Conservation (phyloP, 2,113 vertebrate species). For the Anolis carolinensis region DNA sequence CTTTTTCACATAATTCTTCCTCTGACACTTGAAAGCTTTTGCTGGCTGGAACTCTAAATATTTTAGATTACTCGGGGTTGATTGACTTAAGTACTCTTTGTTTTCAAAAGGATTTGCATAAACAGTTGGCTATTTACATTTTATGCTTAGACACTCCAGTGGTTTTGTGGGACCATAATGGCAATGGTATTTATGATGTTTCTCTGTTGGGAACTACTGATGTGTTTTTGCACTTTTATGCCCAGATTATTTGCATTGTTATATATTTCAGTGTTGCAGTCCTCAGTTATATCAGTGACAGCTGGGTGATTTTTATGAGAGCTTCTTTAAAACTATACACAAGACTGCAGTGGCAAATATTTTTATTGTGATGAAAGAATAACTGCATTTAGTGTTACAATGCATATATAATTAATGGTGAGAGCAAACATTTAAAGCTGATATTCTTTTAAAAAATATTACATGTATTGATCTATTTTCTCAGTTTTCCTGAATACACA, state of each 20-base stretch:
- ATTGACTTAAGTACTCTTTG: neutral
- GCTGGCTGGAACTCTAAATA: neutral
- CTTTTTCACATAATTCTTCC: neutral
- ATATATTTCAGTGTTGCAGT: neutral
- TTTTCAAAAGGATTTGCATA: neutral
- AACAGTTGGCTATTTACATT: neutral
- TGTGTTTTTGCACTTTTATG: neutral
- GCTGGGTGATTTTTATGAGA: neutral
- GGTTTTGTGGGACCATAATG: neutral
- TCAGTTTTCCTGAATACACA: conserved; percentile 17
- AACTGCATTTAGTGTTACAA: conserved; percentile 17
- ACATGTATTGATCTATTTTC: conserved; percentile 25
- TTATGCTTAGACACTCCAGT: neutral
- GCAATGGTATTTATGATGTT: neutral
- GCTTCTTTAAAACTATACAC: neutral
- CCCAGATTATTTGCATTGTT: conserved; percentile 1
- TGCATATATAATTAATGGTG: conserved; percentile 25
- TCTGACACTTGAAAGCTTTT: neutral
- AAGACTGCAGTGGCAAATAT: neutral
- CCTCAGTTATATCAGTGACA: neutral
- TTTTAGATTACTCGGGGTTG: neutral
- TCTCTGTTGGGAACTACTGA: neutral
- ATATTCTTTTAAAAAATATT: conserved; percentile 62
- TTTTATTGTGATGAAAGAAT: conserved; percentile 33
- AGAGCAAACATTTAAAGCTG: conserved; percentile 34